Evolutionary conservation across 2,888 invertebrate species (phyloP).

Genomic region (Apodemia duryi): DNA sequence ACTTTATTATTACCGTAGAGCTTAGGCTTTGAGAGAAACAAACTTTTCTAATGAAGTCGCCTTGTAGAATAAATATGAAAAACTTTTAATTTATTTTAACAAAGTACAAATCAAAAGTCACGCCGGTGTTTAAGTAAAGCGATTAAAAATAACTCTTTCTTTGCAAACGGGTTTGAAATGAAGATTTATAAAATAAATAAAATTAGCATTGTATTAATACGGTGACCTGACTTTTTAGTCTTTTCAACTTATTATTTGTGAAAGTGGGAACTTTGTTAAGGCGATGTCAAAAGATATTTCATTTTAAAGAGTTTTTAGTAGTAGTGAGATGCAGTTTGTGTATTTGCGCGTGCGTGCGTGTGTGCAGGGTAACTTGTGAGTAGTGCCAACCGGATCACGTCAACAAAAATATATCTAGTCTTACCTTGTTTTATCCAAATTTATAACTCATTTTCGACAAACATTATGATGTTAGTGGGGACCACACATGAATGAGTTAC

Average conservation of each 20-base stretch:
- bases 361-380: too few species aligned
- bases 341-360: too few species aligned
- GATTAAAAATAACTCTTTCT: constrained; percentile 11
- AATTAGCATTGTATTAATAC: constrained; percentile 2
- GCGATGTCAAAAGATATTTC: too few species aligned
- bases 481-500: too few species aligned
- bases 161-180: neutral
- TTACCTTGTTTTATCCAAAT: too few species aligned
- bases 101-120: constrained; percentile 38
- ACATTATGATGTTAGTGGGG: too few species aligned
- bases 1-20: constrained; percentile 76
- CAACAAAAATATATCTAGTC: too few species aligned
- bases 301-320: too few species aligned
- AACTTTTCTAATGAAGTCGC: constrained; percentile 78
- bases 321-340: too few species aligned
- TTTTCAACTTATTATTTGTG: neutral
- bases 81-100: constrained; percentile 67
- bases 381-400: too few species aligned
- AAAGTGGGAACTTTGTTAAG: neutral
- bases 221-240: neutral
- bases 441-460: too few species aligned
- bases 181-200: constrained; percentile 4
- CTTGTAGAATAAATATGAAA: constrained; percentile 65
- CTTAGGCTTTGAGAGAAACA: constrained; percentile 72
- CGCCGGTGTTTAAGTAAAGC: constrained; percentile 1